phyloP scores from a whole-genome alignment of 2,888 invertebrate genomes.

The Microctonus brassicae region DNA sequence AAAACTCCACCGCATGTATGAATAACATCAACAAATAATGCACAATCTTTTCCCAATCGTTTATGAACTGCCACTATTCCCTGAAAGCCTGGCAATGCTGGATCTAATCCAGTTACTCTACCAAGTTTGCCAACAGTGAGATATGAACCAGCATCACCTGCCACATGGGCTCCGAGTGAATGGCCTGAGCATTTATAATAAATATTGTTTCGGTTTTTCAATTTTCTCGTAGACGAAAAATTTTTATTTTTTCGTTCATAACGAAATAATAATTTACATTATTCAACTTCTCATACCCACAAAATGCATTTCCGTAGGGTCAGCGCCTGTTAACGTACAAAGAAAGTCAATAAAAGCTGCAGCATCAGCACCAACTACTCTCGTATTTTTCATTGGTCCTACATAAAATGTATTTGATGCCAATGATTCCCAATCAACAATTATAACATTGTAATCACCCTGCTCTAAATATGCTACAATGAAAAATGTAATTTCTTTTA shows the following conservation, averaged over 20 bases:
- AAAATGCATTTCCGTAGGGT: conserved; percentile 65
- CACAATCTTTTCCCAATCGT: conserved; percentile 63
- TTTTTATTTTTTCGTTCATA: not conserved
- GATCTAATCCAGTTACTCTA: conserved; percentile 70
- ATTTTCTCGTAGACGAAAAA: not conserved
- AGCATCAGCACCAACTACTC: conserved; percentile 66
- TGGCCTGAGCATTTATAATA: conserved; percentile 55
- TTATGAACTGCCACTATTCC: conserved; percentile 54
- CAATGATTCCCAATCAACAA: conserved; percentile 70
- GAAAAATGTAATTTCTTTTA: conserved; percentile 10
- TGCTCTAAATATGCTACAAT: conserved; percentile 62
- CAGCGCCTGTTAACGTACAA: conserved; percentile 58
- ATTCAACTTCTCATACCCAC: conserved; percentile 58
- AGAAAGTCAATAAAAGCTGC: conserved; percentile 68
- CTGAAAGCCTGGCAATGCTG: conserved; percentile 69
- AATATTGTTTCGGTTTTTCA: not conserved
- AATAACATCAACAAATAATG: conserved; percentile 67
- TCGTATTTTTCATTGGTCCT: conserved; percentile 67
- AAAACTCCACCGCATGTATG: conserved; percentile 69
- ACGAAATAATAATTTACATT: not conserved
- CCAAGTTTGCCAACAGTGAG: conserved; percentile 62
- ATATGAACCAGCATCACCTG: conserved; percentile 61
- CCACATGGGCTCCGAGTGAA: conserved; percentile 67
- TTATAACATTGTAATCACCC: conserved; percentile 69
- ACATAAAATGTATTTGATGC: conserved; percentile 68